Conservation (phyloP, 2,113 vertebrate species). For the Pteronura brasiliensis region DNA sequence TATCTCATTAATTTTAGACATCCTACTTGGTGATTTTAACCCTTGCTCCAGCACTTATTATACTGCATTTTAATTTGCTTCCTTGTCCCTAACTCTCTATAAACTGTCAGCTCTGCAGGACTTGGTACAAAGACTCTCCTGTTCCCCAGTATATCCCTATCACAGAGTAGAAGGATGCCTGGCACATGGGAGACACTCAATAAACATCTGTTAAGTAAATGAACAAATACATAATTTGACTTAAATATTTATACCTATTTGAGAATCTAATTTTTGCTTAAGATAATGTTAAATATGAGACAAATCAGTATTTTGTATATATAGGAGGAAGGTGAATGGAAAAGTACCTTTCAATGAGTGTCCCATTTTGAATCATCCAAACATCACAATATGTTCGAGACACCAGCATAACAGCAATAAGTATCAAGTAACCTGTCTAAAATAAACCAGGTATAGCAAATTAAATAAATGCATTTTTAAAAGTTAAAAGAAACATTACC, state of each 20-base stretch:
- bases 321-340: not conserved
- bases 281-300: not conserved
- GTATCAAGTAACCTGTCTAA: slow-evolving; percentile 93
- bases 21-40: not conserved
- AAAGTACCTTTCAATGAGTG: slow-evolving; percentile 97
- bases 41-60: not conserved
- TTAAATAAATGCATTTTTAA: slow-evolving; percentile 47
- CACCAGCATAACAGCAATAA: slow-evolving; percentile 95
- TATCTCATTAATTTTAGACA: slow-evolving; percentile 26
- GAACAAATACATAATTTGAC: not conserved
- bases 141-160: not conserved
- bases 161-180: not conserved
- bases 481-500: slow-evolving; percentile 37
- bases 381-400: slow-evolving; percentile 97
- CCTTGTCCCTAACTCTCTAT: not conserved
- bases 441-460: slow-evolving; percentile 64
- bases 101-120: not conserved
- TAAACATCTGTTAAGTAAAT: not conserved
- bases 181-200: not conserved
- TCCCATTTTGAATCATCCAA: slow-evolving; percentile 99
- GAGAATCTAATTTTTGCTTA: not conserved
- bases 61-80: not conserved
- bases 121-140: not conserved
- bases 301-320: slow-evolving; percentile 30
- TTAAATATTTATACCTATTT: not conserved